Conservation (phyloP, 2,888 invertebrate genomes). For the Entomobrya multifasciata region DNA sequence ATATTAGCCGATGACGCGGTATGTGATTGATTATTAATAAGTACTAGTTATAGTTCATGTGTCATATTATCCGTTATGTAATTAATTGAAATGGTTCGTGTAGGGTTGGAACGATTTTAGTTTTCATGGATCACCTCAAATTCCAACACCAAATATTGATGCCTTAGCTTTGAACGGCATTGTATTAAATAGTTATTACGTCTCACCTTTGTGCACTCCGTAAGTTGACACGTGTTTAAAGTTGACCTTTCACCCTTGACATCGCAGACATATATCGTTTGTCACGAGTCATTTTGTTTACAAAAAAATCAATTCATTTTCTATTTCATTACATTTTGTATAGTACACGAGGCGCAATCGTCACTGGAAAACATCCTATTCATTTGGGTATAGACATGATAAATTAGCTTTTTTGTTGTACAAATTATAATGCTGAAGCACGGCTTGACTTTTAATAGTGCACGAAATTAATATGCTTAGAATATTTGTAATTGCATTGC, state of each 20-base stretch:
- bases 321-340: background rate
- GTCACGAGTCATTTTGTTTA: no score
- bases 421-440: background rate
- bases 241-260: no score
- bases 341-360: slow-evolving; percentile 88
- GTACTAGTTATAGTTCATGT: background rate
- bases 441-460: background rate
- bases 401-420: background rate
- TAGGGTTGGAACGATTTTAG: slow-evolving; percentile 97
- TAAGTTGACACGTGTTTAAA: slow-evolving; percentile 82
- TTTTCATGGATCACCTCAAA: slow-evolving; percentile 94
- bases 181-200: slow-evolving; percentile 93
- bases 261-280: no score
- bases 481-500: no score
- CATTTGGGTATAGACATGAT: slow-evolving; percentile 86
- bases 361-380: slow-evolving; percentile 96
- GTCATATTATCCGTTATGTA: no score
- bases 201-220: slow-evolving; percentile 93
- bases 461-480: no score
- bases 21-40: slow-evolving; percentile 76
- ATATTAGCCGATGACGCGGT: slow-evolving; percentile 93
- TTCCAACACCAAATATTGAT: slow-evolving; percentile 95
- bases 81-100: no score
- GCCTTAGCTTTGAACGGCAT: slow-evolving; percentile 92
- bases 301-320: background rate